Percentiles rank a stretch among this genome's conserved stretches.
These are phyloP conservation scores for Columba livia DNA, from an alignment of 2,113 vertebrate genomes.

Conservation along the genomic window DNA sequence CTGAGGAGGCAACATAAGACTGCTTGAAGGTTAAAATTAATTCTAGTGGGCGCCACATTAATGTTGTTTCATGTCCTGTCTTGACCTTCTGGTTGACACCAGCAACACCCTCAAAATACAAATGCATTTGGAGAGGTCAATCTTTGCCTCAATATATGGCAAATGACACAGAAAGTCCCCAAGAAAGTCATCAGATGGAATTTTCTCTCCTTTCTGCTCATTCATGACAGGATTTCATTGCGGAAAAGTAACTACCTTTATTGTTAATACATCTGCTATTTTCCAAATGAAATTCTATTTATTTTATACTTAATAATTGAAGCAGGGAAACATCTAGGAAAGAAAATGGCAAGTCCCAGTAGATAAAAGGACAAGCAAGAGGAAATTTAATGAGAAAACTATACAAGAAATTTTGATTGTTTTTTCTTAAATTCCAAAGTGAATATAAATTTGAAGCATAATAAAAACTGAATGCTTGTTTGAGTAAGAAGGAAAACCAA, in stretches of 20 bases:
- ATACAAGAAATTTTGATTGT: not conserved
- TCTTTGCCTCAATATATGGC: no score
- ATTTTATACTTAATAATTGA: not conserved
- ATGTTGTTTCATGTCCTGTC: accelerated
- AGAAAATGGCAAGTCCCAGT: not conserved
- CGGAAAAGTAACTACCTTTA: not conserved
- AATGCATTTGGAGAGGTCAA: no score
- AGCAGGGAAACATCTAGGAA: not conserved
- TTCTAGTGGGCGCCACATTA: not conserved
- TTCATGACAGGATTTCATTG: not conserved
- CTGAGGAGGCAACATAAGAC: not conserved
- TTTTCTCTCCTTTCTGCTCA: not conserved
- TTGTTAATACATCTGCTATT: not conserved
- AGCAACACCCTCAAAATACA: not conserved
- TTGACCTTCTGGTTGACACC: no score
- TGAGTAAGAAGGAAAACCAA: not conserved
- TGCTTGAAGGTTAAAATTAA: not conserved
- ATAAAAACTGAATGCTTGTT: not conserved
- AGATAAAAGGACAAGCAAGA: not conserved
- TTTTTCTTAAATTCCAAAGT: not conserved
- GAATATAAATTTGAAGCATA: not conserved
- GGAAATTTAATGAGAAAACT: not conserved
- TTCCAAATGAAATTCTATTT: not conserved
- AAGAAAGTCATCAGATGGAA: not conserved
- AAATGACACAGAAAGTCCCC: not conserved